Percentiles rank a stretch among this genome's conserved stretches.
These are phyloP conservation scores for Nothura maculosa DNA, from an alignment of 2,797 vertebrate species.

Conservation along the genomic window DNA sequence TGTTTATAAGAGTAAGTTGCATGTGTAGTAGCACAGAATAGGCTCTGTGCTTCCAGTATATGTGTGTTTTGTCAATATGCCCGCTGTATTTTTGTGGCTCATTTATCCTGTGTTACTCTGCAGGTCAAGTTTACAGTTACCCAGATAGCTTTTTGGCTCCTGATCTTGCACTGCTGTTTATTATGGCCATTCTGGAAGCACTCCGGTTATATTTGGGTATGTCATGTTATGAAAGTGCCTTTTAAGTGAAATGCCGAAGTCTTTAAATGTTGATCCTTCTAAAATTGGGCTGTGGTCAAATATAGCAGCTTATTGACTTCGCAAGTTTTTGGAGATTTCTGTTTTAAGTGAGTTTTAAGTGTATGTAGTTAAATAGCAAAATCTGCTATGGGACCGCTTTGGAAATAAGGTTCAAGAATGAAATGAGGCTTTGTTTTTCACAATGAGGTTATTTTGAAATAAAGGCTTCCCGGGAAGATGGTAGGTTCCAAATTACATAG, in stretches of 20 bases:
- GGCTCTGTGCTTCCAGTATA: background rate
- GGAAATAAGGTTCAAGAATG: background rate
- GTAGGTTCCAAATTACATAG: accelerated
- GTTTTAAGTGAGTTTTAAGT: background rate
- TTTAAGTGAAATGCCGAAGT: background rate
- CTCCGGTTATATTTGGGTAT: slow-evolving; percentile 83
- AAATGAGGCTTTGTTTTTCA: background rate
- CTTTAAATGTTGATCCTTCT: background rate
- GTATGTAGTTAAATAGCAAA: background rate
- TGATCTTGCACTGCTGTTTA: slow-evolving; percentile 84
- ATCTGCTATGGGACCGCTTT: background rate
- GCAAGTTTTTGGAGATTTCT: background rate
- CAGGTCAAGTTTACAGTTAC: slow-evolving; percentile 87
- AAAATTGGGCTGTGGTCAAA: background rate
- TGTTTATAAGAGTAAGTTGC: slow-evolving; percentile 88
- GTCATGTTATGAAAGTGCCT: background rate
- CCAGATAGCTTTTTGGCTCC: slow-evolving; percentile 77
- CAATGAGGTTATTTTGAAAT: background rate
- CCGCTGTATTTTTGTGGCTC: background rate
- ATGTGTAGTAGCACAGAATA: accelerated
- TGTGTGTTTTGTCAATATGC: background rate
- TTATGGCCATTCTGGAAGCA: slow-evolving; percentile 84
- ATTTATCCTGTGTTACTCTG: background rate
- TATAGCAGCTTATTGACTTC: background rate
- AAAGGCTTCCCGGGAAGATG: background rate